These are phyloP conservation scores for Ctenodactylus gundi DNA, from an alignment of 2,113 vertebrate genomes.

Conservation along the genomic window DNA sequence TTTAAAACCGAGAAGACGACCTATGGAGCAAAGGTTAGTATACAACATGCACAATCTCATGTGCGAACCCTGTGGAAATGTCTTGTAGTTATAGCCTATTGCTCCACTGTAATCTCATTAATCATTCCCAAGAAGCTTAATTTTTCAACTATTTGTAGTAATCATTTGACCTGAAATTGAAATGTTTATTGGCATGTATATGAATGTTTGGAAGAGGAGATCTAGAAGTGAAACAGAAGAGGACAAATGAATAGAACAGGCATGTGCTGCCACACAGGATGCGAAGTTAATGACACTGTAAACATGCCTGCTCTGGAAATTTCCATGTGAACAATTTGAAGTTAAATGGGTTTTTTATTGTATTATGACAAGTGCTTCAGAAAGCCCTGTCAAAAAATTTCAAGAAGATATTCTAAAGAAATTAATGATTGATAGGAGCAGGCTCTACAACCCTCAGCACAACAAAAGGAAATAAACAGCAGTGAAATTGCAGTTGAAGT, in stretches of 20 bases:
- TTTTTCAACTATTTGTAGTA: conserved; percentile 13
- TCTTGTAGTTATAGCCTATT: not conserved
- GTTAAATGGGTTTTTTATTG: conserved; percentile 21
- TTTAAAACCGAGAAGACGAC: not conserved
- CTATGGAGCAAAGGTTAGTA: not conserved
- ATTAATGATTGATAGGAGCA: not conserved
- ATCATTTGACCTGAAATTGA: not conserved
- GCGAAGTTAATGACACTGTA: conserved; percentile 19
- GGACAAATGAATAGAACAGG: not conserved
- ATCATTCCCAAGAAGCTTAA: not conserved
- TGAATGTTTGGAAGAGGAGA: not conserved
- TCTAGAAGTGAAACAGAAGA: not conserved
- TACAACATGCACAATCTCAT: not conserved
- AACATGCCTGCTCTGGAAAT: not conserved
- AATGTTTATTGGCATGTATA: not conserved
- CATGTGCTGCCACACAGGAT: not conserved
- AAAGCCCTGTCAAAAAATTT: conserved; percentile 35
- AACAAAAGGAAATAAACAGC: conserved; percentile 42
- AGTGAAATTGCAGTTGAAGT: conserved; percentile 3
- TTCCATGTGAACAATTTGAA: not conserved
- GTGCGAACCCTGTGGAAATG: not conserved
- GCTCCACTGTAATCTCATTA: not conserved
- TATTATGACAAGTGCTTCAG: conserved; percentile 46
- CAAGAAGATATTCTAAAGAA: conserved; percentile 48
- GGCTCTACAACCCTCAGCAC: conserved; percentile 16